Evolutionary conservation across 2,113 vertebrate species (phyloP).

Genomic region (Poecilia latipinna): DNA sequence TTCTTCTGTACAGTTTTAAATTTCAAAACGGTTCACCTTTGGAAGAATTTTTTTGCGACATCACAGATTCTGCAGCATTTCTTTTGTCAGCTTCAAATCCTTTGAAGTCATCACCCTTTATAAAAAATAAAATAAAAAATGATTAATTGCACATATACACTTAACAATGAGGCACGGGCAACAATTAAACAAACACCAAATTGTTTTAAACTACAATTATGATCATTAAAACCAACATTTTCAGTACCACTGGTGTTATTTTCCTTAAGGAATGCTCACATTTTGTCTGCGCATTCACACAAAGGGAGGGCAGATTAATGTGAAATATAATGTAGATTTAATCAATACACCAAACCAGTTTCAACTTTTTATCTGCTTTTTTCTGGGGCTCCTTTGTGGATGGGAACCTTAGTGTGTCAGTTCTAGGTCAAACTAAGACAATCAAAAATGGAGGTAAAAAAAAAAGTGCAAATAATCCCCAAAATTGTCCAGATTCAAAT

Average conservation of each 20-base stretch:
- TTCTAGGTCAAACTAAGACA: background rate
- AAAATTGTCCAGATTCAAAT: background rate
- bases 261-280: background rate
- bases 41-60: constrained; percentile 81
- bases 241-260: background rate
- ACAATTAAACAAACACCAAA: constrained; percentile 2
- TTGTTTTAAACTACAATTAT: background rate
- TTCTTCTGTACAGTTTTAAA: background rate
- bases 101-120: constrained; percentile 85
- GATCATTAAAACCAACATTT: background rate
- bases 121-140: constrained; percentile 57
- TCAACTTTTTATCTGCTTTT: constrained; percentile 76
- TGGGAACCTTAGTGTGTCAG: background rate
- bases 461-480: background rate
- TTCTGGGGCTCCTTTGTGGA: constrained; percentile 33
- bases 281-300: background rate
- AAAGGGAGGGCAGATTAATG: background rate
- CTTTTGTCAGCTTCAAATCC: constrained; percentile 86
- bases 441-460: background rate
- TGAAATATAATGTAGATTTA: background rate
- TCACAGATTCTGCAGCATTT: constrained; percentile 71
- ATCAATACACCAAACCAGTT: constrained; percentile 20
- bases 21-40: constrained; percentile 82
- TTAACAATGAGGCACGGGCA: background rate
- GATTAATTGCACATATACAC: constrained; percentile 40